Conservation (phyloP, 2,888 invertebrate genomes). For the Epirrhoe alternata region DNA sequence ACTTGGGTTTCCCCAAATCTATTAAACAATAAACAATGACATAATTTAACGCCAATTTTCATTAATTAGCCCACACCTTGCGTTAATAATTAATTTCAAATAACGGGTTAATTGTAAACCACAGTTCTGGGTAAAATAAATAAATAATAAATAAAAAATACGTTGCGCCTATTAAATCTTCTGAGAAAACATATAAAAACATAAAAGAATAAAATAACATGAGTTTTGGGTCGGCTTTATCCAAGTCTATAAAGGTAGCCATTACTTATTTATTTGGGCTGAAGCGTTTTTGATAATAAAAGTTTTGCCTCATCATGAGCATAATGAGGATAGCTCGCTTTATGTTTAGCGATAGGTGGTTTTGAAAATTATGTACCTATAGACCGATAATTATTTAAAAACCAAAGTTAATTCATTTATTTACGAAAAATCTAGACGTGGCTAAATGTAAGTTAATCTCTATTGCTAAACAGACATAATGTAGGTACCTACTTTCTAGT, state of each 20-base stretch:
- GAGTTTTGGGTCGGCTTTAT: conserved; percentile 53
- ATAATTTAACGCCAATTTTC: conserved; percentile 32
- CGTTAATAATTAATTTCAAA: conserved; percentile 20
- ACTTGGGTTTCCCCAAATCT: conserved; percentile 11
- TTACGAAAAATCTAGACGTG: no score
- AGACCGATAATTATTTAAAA: no score
- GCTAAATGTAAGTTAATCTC: no score
- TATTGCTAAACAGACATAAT: no score
- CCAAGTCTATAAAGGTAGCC: conserved; percentile 55
- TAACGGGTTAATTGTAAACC: conserved; percentile 22
- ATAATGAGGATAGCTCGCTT: conserved; percentile 35
- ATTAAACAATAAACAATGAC: conserved; percentile 25
- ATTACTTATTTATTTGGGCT: conserved; percentile 61
- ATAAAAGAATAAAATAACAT: conserved; percentile 20
- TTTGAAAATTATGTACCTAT: conserved; percentile 1
- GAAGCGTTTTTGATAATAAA: conserved; percentile 49
- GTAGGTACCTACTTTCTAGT: no score
- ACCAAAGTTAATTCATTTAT: no score
- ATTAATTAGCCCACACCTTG: conserved; percentile 34
- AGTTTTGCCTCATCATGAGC: conserved; percentile 49
- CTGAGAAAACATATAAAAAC: conserved; percentile 21
- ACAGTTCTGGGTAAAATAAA: conserved; percentile 26
- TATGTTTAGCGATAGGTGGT: conserved; percentile 34
- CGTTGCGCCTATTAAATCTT: conserved; percentile 23
- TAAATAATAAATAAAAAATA: conserved; percentile 28